phyloP scores from a whole-genome alignment of 2,113 vertebrate species.

The Addax nasomaculatus region DNA sequence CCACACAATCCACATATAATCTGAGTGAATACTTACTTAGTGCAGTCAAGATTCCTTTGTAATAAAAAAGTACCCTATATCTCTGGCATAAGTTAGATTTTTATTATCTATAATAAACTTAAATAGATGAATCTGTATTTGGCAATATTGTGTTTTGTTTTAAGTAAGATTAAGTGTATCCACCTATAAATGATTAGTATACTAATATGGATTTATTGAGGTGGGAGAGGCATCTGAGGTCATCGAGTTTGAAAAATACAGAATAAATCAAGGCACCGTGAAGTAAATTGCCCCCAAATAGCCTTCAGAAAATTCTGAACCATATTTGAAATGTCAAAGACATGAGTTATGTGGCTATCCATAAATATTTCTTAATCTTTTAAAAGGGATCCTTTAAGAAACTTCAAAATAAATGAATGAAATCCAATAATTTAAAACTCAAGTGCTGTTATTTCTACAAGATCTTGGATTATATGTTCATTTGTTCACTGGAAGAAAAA shows the following conservation, averaged over 20 bases:
- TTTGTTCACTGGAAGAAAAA: constrained; percentile 68
- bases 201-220: not conserved
- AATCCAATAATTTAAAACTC: constrained; percentile 49
- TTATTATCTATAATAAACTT: not conserved
- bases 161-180: not conserved
- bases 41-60: not conserved
- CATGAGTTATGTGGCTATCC: not conserved
- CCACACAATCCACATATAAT: not conserved
- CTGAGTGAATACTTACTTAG: not conserved
- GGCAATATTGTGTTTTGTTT: not conserved
- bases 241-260: not conserved
- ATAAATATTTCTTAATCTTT: constrained; percentile 43
- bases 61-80: not conserved
- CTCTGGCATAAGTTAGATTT: not conserved
- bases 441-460: constrained; percentile 64
- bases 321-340: not conserved
- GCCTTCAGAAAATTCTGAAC: not conserved
- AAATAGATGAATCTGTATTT: not conserved
- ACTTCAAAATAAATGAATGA: constrained; percentile 61
- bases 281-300: not conserved
- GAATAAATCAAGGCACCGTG: not conserved
- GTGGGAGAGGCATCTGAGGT: not conserved
- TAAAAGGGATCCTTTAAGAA: constrained; percentile 29
- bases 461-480: constrained; percentile 49
- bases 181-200: not conserved